Conservation (phyloP, 2,113 vertebrate species). For the Odobenus rosmarus region DNA sequence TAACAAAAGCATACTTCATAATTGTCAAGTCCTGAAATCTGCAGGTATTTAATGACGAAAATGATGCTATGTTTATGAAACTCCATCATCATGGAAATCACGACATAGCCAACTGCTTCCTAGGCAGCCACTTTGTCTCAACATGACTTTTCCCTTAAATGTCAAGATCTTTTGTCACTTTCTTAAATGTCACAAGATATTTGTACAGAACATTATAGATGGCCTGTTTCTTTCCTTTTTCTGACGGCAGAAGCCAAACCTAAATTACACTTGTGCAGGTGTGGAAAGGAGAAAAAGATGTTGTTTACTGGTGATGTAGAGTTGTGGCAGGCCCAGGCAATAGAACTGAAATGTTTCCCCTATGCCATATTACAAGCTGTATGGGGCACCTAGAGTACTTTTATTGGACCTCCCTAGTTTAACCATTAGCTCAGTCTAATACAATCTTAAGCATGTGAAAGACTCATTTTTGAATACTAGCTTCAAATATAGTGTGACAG, state of each 20-base stretch:
- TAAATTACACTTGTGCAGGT: not conserved
- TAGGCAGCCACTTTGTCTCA: not conserved
- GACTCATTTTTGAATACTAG: not conserved
- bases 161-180: not conserved
- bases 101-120: not conserved
- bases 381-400: not conserved
- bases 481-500: not conserved
- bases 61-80: not conserved
- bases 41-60: not conserved
- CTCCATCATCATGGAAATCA: conserved; percentile 1
- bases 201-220: not conserved
- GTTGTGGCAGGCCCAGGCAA: not conserved
- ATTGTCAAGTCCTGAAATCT: not conserved
- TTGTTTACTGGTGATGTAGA: not conserved
- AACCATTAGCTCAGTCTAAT: not conserved
- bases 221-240: conserved; percentile 29
- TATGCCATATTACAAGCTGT: not conserved
- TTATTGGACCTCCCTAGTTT: not conserved
- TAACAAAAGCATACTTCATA: not conserved
- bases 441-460: not conserved
- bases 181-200: not conserved
- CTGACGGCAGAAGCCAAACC: not conserved
- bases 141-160: not conserved
- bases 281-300: not conserved
- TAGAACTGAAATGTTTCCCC: not conserved